phyloP scores from a whole-genome alignment of 2,888 invertebrate genomes.

The Neelides folsomi region DNA sequence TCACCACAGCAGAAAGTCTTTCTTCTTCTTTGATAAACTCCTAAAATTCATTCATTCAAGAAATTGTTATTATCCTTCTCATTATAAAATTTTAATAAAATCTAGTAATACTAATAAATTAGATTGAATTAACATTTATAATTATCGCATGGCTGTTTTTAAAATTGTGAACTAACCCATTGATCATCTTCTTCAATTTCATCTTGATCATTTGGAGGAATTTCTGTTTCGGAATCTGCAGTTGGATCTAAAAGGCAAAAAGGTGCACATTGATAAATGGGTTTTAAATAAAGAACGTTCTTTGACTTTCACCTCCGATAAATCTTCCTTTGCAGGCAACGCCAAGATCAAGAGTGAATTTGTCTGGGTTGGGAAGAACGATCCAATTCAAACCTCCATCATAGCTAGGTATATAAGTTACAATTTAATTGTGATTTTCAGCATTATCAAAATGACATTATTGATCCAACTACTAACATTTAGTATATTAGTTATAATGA shows the following conservation, averaged over 20 bases:
- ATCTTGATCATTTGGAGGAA: constrained; percentile 21
- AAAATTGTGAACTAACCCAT: constrained; percentile 22
- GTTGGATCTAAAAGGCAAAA: constrained; percentile 16
- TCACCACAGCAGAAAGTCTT: constrained; percentile 57
- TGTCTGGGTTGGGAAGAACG: constrained; percentile 19
- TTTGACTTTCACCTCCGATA: constrained; percentile 9
- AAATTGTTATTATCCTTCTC: too few species aligned
- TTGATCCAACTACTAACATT: too few species aligned
- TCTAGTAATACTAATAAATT: too few species aligned
- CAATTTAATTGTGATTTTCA: too few species aligned
- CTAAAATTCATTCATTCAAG: too few species aligned
- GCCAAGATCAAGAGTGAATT: constrained; percentile 17
- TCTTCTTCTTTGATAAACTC: constrained; percentile 58
- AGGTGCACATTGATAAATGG: too few species aligned
- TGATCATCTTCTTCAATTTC: constrained; percentile 28
- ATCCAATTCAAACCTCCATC: constrained; percentile 28
- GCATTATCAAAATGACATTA: too few species aligned
- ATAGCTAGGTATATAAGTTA: constrained; percentile 11
- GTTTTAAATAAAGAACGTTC: too few species aligned
- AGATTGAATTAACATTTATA: too few species aligned
- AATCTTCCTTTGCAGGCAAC: constrained; percentile 25
- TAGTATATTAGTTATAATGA: too few species aligned
- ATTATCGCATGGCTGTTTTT: too few species aligned
- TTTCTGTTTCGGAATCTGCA: constrained; percentile 25
- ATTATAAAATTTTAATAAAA: too few species aligned